Evolutionary conservation across 2,888 invertebrate species (phyloP), one percentile per base, ranked within the genome.

Genomic region (Drosophila nr. perissopoda): DNA sequence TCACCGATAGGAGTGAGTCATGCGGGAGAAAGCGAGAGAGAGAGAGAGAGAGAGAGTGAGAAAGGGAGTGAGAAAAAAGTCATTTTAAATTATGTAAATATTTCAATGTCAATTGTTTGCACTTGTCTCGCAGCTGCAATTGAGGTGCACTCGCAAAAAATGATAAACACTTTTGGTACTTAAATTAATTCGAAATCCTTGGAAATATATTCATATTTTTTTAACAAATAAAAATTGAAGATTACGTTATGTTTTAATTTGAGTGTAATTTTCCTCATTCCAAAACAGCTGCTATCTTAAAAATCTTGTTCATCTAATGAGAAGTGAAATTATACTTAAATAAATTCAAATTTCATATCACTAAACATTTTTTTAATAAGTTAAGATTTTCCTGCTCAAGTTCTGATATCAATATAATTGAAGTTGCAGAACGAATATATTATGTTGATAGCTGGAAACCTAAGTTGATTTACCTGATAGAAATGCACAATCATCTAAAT

Each of bases 401-500:
- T 3, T 42, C n/a, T 1, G 42, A 42, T 42, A 13, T 42, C 13
- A 42, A 21, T 21, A 21, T 21, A 21, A 21, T 29, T 29, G 29
- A 29, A 29, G 29, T 29, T 29, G 29, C 6, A 29, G 29, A 29
- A 29, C 0, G 6, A 29, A 29, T 29, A 27, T 27, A 27, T 29
- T 29, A 29, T 21, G 21, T 21, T 11, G 13, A 1, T 21, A 4
- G 13, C 4, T 16, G 46, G 8, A 46, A 25, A 4, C 25, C 38
- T 18, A 11, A 16, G n/a, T 27, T n/a, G 7, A 27, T 56, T 81
- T 92, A 97, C 97, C 97, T 94, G 97, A 97, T 93, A 98, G 94
- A 94, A 98, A 98, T 76, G 98, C 97, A 91, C 97, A 97, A 94
- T 98, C 98, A 93, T 98, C 98, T 92, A 98, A 95, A 94, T 98